These are phyloP conservation scores for Sarcoramphus papa DNA, from an alignment of 2,797 vertebrate species.

Conservation along the genomic window DNA sequence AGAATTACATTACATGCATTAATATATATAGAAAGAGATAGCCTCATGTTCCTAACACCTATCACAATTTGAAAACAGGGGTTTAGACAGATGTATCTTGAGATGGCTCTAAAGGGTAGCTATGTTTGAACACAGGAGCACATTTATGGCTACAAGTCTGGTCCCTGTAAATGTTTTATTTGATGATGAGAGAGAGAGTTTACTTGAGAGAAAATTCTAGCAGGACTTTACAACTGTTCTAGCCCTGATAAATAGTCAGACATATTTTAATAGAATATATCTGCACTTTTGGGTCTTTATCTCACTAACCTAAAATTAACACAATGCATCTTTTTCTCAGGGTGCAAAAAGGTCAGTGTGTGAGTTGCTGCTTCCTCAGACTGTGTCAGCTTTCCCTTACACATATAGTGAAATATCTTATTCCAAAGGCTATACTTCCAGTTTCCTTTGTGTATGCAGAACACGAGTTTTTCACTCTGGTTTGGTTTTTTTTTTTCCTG, in stretches of 20 bases:
- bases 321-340: conserved; percentile 1
- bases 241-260: neutral
- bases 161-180: conserved; percentile 36
- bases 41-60: neutral
- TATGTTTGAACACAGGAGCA: conserved; percentile 21
- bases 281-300: conserved; percentile 22
- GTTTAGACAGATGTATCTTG: neutral
- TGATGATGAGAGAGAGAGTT: conserved; percentile 28
- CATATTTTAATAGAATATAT: conserved; percentile 11
- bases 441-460: neutral
- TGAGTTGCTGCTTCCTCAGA: neutral
- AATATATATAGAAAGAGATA: conserved; percentile 4
- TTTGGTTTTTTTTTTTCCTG: neutral
- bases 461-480: neutral
- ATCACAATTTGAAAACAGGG: neutral
- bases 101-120: neutral
- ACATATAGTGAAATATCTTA: neutral
- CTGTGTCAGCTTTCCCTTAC: neutral
- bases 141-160: neutral
- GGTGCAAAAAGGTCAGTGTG: neutral
- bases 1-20: conserved; percentile 54
- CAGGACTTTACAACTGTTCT: conserved; percentile 24
- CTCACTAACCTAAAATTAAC: conserved; percentile 35
- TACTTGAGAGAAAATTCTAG: conserved; percentile 35
- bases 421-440: neutral